Evolutionary conservation across 2,797 vertebrate species (phyloP).

Genomic region (Gallinago solitaria): DNA sequence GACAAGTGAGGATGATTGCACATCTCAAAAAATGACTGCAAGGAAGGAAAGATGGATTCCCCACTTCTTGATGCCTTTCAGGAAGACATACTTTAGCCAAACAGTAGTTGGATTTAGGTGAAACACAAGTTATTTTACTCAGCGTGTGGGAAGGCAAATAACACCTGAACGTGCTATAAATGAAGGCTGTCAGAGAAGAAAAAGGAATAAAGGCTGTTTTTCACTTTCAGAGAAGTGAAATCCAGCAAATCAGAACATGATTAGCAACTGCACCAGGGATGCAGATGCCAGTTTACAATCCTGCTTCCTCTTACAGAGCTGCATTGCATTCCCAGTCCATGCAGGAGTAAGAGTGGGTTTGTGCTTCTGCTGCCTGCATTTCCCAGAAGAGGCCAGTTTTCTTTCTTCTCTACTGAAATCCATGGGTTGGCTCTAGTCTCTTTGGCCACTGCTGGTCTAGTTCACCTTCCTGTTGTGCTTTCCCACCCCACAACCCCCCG

Average conservation of each 20-base stretch:
- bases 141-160: background rate
- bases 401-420: background rate
- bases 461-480: background rate
- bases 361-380: background rate
- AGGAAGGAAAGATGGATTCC: background rate
- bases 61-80: background rate
- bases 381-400: background rate
- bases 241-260: background rate
- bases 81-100: background rate
- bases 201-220: background rate
- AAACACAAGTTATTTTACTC: background rate
- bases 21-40: background rate
- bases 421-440: background rate
- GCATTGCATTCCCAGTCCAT: background rate
- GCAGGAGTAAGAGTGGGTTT: background rate
- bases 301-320: background rate
- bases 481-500: too few species aligned
- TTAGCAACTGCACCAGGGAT: background rate
- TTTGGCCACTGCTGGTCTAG: background rate
- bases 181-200: constrained; percentile 9
- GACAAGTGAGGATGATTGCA: background rate
- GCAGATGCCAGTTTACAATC: background rate
- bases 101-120: background rate
- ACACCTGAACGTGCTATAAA: background rate
- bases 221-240: constrained; percentile 3